Evolutionary conservation across 1,140 invertebrate species (phyloP), one percentile per base, ranked within the genome.

Genomic region (Drosophila triauraria): DNA sequence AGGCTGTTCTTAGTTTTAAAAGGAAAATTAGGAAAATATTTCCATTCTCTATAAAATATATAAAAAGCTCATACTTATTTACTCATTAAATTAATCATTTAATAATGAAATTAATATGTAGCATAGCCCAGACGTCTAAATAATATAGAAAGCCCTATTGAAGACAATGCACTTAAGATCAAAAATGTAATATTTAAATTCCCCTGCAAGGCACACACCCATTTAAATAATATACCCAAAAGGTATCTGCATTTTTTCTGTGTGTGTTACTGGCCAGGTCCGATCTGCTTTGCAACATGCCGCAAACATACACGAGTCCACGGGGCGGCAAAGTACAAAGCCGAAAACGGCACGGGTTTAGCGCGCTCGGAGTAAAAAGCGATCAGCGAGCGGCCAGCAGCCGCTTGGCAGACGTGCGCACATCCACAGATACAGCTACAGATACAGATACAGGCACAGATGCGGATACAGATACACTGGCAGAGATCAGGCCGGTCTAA

Each of bases 301-400:
- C 85, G 81, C 85, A 90, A 88, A 83, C 69, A 54, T 62, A 69
- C 81, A 70, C 79, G 74, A 70, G 71, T 44, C 32, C 64, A 53
- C 10, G 54, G 57, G 62, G 80, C 91, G 91, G 91, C 91, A 91
- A 88, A 92, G 78, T 85, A 86, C 91, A 92, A 92, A 92, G 87
- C 65, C 74, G 67, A 88, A 91, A 92, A 92, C 91, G 91, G 91
- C 91, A 92, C 91, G 91, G 91, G 91, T 78, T 92, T 92, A 92
- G 91, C 91, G 91, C 91, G 91, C 87, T 92, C 84, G 78, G 86
- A 86, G 82, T 87, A 92, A 91, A 84, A 88, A 86, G 78, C 84
- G 84, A 88, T 87, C 84, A 87, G 80, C 75, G 64, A 38, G 46
- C 63, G 43, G 44, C 57, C 68, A 72, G 69, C 69, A 67, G 64